Percentiles rank a stretch among this genome's conserved stretches.
phyloP scores from a whole-genome alignment of 2,797 vertebrate species.

The Cyclopterus lumpus region DNA sequence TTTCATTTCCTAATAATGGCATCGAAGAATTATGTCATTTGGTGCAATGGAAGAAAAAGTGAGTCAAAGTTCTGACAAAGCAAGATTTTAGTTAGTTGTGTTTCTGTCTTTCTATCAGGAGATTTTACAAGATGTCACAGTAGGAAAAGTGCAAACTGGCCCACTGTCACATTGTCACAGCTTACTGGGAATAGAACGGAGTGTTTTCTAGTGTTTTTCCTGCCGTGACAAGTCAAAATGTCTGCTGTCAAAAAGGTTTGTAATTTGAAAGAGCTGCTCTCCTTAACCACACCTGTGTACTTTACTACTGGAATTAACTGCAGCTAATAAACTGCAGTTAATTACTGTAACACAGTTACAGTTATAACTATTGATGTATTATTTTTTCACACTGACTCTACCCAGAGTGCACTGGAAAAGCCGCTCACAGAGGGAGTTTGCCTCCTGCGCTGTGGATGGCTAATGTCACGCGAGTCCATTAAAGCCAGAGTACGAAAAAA shows the following conservation, averaged over 20 bases:
- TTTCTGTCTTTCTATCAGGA: not conserved
- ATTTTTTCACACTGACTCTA: slow-evolving; percentile 9
- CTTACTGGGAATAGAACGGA: not conserved
- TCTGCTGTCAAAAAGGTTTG: not conserved
- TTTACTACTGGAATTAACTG: not conserved
- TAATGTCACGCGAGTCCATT: slow-evolving; percentile 75
- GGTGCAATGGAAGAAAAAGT: not conserved
- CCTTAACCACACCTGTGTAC: not conserved
- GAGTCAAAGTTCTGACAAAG: not conserved
- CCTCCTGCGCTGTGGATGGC: slow-evolving; percentile 48
- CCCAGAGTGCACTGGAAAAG: slow-evolving; percentile 41
- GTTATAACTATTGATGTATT: not conserved
- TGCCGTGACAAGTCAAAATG: not conserved
- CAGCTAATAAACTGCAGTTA: not conserved
- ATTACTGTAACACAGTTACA: not conserved
- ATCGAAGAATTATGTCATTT: not conserved
- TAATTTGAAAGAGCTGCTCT: not conserved
- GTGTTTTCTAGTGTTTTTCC: not conserved
- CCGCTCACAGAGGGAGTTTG: slow-evolving; percentile 50
- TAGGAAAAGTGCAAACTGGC: not conserved
- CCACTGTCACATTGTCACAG: not conserved
- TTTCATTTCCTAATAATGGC: not conserved
- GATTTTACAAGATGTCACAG: not conserved
- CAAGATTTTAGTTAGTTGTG: not conserved
- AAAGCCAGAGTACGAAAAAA: slow-evolving; percentile 58